phyloP scores from a whole-genome alignment of 2,888 invertebrate genomes.

The Rhagium mordax region DNA sequence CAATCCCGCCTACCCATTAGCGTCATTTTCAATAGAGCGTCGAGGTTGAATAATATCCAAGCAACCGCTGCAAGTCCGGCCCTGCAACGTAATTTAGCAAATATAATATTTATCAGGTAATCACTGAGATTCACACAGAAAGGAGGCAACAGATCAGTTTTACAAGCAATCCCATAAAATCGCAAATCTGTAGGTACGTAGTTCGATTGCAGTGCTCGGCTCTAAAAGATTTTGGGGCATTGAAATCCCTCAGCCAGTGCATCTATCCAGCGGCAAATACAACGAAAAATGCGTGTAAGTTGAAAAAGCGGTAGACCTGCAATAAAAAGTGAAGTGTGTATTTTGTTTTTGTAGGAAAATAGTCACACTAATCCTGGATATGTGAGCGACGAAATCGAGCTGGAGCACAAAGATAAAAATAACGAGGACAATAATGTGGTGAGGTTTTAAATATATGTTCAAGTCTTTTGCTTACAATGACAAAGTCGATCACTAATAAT shows the following conservation, averaged over 20 bases:
- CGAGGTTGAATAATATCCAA: no score
- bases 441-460: no score
- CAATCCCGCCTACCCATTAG: no score
- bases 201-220: neutral
- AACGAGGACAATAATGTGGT: neutral
- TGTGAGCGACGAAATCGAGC: neutral
- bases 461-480: no score
- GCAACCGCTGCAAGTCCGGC: conserved; percentile 6
- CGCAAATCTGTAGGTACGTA: neutral
- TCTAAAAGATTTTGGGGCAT: neutral
- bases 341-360: conserved; percentile 17
- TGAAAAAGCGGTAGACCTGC: neutral
- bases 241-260: neutral
- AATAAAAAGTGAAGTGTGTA: neutral
- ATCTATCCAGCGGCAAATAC: neutral
- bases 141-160: conserved; percentile 15
- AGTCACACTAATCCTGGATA: neutral
- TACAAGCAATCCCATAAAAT: conserved; percentile 26
- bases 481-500: no score
- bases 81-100: conserved; percentile 7
- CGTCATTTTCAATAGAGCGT: neutral
- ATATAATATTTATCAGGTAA: conserved; percentile 26
- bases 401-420: neutral
- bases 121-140: conserved; percentile 25
- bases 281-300: conserved; percentile 2